phyloP scores from a whole-genome alignment of 2,113 vertebrate species.

The Vireo altiloquus region DNA sequence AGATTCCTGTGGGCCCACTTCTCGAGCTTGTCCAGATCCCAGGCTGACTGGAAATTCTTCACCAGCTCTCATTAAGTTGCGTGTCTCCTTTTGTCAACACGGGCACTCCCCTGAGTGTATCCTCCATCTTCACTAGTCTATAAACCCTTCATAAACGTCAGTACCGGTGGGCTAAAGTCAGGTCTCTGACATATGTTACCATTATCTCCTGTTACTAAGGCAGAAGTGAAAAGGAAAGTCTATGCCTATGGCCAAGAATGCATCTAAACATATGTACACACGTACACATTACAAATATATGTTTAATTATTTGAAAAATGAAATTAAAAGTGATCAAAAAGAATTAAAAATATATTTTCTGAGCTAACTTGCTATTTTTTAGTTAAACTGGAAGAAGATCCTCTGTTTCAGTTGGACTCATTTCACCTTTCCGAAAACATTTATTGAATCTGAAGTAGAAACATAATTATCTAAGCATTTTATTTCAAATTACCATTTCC shows the following conservation, averaged over 20 bases:
- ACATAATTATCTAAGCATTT: background rate
- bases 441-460: background rate
- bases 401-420: background rate
- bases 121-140: background rate
- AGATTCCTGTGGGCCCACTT: background rate
- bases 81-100: background rate
- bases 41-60: background rate
- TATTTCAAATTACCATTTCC: background rate
- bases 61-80: background rate
- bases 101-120: background rate
- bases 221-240: background rate
- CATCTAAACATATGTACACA: background rate
- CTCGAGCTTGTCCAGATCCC: fast-evolving
- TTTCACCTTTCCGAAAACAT: background rate
- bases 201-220: background rate
- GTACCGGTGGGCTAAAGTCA: background rate
- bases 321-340: background rate
- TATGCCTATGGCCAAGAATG: background rate
- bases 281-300: background rate
- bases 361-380: background rate
- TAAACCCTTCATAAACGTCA: background rate
- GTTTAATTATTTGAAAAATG: background rate
- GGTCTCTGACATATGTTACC: background rate
- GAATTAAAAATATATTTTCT: background rate
- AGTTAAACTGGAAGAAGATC: background rate